Conservation (phyloP, 2,113 vertebrate genomes). For the Eidolon helvum region DNA sequence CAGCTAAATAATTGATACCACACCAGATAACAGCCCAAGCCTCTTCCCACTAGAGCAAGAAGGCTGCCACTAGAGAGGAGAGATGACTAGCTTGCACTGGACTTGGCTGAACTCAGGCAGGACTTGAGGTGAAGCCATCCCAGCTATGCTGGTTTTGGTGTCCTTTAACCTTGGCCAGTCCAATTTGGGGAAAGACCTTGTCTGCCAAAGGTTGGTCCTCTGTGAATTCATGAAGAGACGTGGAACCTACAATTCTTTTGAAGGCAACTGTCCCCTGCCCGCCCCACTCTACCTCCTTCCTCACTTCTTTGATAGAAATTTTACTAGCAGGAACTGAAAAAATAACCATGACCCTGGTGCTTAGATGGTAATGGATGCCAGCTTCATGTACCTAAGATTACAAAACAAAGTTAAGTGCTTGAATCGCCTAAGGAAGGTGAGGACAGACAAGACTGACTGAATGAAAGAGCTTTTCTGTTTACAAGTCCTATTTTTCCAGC, state of each 20-base stretch:
- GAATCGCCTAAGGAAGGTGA: slow-evolving; percentile 53
- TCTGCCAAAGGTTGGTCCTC: background rate
- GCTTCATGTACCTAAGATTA: slow-evolving; percentile 23
- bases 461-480: slow-evolving; percentile 20
- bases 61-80: background rate
- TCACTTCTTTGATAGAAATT: background rate
- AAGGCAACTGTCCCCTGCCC: background rate
- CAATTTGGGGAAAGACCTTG: background rate
- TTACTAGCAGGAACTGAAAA: background rate
- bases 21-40: slow-evolving; percentile 54
- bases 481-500: background rate
- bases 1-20: slow-evolving; percentile 80
- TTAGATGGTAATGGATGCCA: background rate
- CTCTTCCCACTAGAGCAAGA: background rate
- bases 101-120: background rate
- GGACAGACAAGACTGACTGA: background rate
- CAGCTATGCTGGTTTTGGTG: background rate
- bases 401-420: slow-evolving; percentile 64
- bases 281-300: background rate
- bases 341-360: background rate
- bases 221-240: background rate
- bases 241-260: background rate
- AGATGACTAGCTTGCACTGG: background rate
- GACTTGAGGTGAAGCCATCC: background rate
- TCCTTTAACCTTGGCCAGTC: background rate